These are phyloP conservation scores for Stenopsyche tienmushanensis DNA, from an alignment of 1,140 invertebrate species.

Conservation along the genomic window DNA sequence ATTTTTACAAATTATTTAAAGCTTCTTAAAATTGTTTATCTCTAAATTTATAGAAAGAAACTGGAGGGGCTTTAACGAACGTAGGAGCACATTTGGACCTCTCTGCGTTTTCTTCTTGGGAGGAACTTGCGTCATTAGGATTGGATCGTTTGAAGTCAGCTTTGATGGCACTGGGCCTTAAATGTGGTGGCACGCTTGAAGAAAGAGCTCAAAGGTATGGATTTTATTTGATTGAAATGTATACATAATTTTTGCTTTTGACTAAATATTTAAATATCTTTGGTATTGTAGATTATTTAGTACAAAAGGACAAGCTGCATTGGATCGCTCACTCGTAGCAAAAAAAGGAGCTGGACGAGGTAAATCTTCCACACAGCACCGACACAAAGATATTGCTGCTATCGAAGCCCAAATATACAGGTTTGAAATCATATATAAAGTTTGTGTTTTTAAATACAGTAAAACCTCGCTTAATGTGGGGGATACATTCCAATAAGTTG, in stretches of 20 bases:
- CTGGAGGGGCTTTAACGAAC: conserved; percentile 87
- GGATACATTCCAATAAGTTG: too few species aligned
- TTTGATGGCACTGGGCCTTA: conserved; percentile 93
- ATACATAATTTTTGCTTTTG: conserved; percentile 1
- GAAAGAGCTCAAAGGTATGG: conserved; percentile 85
- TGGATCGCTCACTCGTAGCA: conserved; percentile 89
- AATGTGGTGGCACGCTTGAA: conserved; percentile 97
- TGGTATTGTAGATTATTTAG: conserved; percentile 75
- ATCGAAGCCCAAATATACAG: conserved; percentile 89
- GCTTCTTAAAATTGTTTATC: conserved; percentile 2
- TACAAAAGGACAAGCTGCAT: conserved; percentile 90
- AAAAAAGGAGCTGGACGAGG: conserved; percentile 74
- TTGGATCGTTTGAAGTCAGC: conserved; percentile 97
- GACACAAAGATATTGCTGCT: conserved; percentile 79
- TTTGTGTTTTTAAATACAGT: background rate
- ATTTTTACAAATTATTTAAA: conserved; percentile 1
- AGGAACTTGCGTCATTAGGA: conserved; percentile 94
- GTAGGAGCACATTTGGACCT: conserved; percentile 95
- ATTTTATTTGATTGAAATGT: background rate
- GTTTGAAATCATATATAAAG: conserved; percentile 43
- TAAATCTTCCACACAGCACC: conserved; percentile 68
- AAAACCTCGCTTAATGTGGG: too few species aligned
- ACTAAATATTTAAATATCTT: too few species aligned
- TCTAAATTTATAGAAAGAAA: conserved; percentile 76
- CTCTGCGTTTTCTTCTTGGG: conserved; percentile 95